Evolutionary conservation across 2,113 vertebrate species (phyloP).

Genomic region (Python bivittatus): DNA sequence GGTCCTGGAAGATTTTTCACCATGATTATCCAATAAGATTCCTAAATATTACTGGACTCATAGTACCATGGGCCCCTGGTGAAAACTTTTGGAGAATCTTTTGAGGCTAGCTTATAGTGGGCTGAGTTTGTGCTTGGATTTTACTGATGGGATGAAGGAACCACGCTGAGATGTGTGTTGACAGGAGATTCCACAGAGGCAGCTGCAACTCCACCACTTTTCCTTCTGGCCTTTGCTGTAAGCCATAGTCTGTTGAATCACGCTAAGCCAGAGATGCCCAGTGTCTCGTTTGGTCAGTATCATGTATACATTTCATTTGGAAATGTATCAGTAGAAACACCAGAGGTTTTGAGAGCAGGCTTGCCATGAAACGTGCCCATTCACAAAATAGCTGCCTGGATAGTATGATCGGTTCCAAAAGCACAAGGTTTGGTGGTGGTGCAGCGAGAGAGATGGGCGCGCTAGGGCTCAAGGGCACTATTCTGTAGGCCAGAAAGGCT

Average conservation of each 20-base stretch:
- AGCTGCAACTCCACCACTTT: not conserved
- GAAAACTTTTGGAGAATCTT: not conserved
- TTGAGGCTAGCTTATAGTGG: not conserved
- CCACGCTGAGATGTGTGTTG: not conserved
- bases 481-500: not conserved
- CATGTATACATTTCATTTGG: not conserved
- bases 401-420: not conserved
- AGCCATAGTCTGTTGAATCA: not conserved
- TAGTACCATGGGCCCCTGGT: not conserved
- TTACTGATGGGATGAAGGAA: not conserved
- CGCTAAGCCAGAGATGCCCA: not conserved
- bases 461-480: not conserved
- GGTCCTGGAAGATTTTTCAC: accelerated
- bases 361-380: not conserved
- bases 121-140: not conserved
- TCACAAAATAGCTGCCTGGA: not conserved
- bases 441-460: not conserved
- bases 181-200: not conserved
- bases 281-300: not conserved
- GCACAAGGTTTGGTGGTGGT: not conserved
- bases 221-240: not conserved
- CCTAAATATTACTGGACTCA: not conserved
- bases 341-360: not conserved
- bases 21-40: not conserved
- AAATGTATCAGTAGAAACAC: not conserved